These are phyloP conservation scores for Yponomeuta sedellus DNA, from an alignment of 2,888 invertebrate species.

Conservation along the genomic window DNA sequence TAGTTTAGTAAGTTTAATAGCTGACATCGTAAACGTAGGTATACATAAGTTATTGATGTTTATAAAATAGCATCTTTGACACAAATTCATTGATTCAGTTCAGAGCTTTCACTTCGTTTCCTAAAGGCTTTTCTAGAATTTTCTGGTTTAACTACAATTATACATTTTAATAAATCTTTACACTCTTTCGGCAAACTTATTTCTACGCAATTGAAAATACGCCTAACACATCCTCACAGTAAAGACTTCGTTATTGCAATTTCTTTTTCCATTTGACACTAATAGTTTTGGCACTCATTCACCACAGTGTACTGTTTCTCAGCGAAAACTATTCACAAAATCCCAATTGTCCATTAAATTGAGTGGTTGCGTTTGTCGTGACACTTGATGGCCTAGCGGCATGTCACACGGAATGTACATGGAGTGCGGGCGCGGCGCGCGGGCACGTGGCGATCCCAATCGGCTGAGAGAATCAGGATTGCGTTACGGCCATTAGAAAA, in stretches of 20 bases:
- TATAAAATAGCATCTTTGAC: conserved; percentile 18
- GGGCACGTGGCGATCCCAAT: conserved; percentile 8
- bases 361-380: conserved; percentile 20
- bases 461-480: conserved; percentile 8
- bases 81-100: conserved; percentile 14
- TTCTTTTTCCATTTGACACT: conserved; percentile 55
- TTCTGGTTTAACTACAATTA: conserved; percentile 4
- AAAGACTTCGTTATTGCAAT: conserved; percentile 45
- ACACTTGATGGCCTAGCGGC: conserved; percentile 18
- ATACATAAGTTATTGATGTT: conserved; percentile 11
- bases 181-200: conserved; percentile 10
- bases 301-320: neutral
- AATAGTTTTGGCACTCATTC: conserved; percentile 51
- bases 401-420: conserved; percentile 26
- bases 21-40: conserved; percentile 1
- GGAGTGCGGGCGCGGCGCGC: conserved; percentile 5
- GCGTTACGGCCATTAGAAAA: conserved; percentile 67
- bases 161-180: conserved; percentile 13
- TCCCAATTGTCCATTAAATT: conserved; percentile 12
- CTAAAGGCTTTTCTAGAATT: neutral
- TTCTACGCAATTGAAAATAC: conserved; percentile 30
- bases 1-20: conserved; percentile 8
- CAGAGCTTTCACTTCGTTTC: conserved; percentile 2
- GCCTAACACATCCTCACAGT: conserved; percentile 38
- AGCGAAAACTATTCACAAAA: conserved; percentile 1